A percentile compares a stretch with the other conserved stretches of the same genome.
phyloP scores from a whole-genome alignment of 2,797 vertebrate species.

The Sciurus carolinensis region DNA sequence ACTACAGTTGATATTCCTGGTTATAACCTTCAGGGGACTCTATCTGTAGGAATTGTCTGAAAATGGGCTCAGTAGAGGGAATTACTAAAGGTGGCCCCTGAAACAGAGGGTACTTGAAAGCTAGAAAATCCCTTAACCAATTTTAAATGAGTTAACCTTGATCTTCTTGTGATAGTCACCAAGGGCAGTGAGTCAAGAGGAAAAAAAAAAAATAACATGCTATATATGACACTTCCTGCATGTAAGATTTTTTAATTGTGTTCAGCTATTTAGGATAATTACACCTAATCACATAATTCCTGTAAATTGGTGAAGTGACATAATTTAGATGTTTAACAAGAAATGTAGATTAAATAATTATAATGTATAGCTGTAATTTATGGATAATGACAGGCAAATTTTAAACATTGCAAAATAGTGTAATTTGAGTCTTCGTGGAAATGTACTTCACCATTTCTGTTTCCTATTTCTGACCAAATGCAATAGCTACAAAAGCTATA shows the following conservation, averaged over 20 bases:
- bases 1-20: background rate
- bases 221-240: conserved; percentile 55
- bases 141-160: background rate
- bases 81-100: background rate
- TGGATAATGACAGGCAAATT: conserved; percentile 70
- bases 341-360: conserved; percentile 82
- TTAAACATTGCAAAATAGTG: conserved; percentile 77
- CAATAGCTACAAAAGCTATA: background rate
- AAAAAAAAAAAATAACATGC: background rate
- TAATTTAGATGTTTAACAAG: conserved; percentile 83
- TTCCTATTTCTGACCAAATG: conserved; percentile 58
- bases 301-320: conserved; percentile 81
- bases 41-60: background rate
- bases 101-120: background rate
- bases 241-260: conserved; percentile 78
- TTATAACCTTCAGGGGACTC: background rate
- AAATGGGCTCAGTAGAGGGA: background rate
- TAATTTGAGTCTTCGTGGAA: conserved; percentile 61
- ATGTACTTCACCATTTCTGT: background rate
- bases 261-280: conserved; percentile 81
- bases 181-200: background rate
- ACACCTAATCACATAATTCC: conserved; percentile 81
- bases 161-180: conserved; percentile 3
- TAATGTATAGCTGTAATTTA: conserved; percentile 73
- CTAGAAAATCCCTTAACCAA: background rate